Base-by-base conservation (phyloP, 2,113 vertebrate species). In the Hydrolagus affinis region DNA sequence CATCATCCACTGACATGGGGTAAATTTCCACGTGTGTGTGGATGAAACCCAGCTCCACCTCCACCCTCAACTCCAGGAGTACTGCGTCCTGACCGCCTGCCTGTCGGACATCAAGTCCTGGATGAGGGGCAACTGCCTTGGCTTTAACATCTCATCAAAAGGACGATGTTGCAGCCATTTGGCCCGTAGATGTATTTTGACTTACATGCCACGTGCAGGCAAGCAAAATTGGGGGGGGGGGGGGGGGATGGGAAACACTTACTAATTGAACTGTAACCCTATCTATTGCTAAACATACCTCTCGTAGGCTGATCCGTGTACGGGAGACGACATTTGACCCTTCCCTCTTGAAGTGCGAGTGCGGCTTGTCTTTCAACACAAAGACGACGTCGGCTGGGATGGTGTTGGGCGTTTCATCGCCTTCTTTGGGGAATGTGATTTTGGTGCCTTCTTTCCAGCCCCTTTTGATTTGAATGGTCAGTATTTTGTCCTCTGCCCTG, bases 381-480 rank as follows among this genome's bases (percentile, higher is more conserved):
- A 99, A 99, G 88, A 99, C 96, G 87, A 99, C 97, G 89, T 99
- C 98, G 70, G 97, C 98, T 85, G 97, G 96, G 89, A 99, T 98
- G 86, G 95, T 96, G 88, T 89, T 94, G 30, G 94, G 93, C 7
- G 95, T 95, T 93, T 99, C 97, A 87, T 98, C 98, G 0, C 97
- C 97, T 91, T 99, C 97, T 70, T 96, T 94, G 0, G 97, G 98
- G 89, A 99, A 99, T 28, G 97, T 99, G 90, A 99, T 99, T 93
- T 98, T 98, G 89, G 97, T 99, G 85, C 98, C 98, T 90, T 99
- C 98, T 87, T 99, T 99, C 98, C 97, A 99, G 0, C 98, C 98
- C 85, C 94, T 94, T 89, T 98, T 98, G 88, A 99, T 99, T 91
- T 99, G 97, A 25, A 99, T 98, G 15, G 95, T 96, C 86, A 99